A percentile compares a stretch with the other conserved stretches of the same genome.
Evolutionary conservation across 2,797 vertebrate species (phyloP).

Genomic region (Leptatherina wallacei): DNA sequence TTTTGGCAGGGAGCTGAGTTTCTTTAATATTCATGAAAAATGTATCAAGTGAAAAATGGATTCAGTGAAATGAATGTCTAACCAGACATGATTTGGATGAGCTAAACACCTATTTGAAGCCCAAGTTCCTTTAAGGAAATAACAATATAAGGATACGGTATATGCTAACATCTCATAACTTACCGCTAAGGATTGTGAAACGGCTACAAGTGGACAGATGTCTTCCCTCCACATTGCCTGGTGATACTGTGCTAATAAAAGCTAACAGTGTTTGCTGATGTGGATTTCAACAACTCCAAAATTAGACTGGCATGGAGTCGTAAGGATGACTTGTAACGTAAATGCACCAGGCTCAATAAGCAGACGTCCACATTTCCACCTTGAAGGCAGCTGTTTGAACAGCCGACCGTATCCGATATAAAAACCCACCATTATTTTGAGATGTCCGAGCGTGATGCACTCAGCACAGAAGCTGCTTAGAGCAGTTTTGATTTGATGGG

Average conservation of each 20-base stretch:
- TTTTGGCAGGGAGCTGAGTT: slow-evolving; percentile 36
- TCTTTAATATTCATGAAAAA: slow-evolving; percentile 58
- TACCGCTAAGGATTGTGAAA: too few species aligned
- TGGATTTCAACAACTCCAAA: not conserved
- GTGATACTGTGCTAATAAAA: not conserved
- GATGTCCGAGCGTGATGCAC: not conserved
- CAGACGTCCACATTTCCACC: not conserved
- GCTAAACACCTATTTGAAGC: not conserved
- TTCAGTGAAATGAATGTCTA: slow-evolving; percentile 23
- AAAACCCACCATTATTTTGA: not conserved
- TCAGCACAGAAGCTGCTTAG: not conserved
- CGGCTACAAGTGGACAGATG: not conserved
- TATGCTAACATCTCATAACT: not conserved
- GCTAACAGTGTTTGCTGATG: not conserved
- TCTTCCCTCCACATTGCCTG: not conserved
- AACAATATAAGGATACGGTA: not conserved
- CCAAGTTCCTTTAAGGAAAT: not conserved
- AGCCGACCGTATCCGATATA: not conserved
- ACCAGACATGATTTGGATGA: slow-evolving; percentile 8
- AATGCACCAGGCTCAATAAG: not conserved
- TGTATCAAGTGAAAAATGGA: slow-evolving; percentile 37
- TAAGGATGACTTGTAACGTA: not conserved
- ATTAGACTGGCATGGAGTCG: not conserved
- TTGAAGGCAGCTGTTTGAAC: not conserved
- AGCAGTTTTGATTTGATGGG: not conserved